Base-by-base conservation (phyloP, 2,888 invertebrate genomes). In the Eumerus sabulonum region DNA sequence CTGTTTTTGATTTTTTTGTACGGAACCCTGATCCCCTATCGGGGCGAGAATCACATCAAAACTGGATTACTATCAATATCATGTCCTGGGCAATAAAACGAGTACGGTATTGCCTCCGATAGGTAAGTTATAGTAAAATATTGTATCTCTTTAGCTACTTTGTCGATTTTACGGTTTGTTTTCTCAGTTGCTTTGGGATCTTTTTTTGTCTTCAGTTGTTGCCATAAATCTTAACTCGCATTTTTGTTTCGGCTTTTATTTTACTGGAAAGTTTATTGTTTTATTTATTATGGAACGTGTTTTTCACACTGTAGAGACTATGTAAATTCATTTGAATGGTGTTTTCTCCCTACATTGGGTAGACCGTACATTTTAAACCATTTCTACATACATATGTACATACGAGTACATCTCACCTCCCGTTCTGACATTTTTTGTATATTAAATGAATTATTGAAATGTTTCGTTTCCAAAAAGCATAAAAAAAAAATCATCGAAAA, bases 61-160 rank as follows among this genome's bases (percentile, higher is more conserved):
- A 81, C 84, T 84, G 84, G 84, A 84, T 83, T 83, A 82, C 73
- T 82, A 82, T 73, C 83, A 83, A 82, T 83, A 84, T 81, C 82
- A 82, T 76, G 82, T 71, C 64, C 67, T 74, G 76, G 83, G 82
- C 63, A 83, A 83, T 63, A 82, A 81, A 77, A 83, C 83, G 62
- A 83, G 76, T 71, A 81, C 83, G 11, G 47, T 67, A 73, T 66
- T 79, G 38, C 79, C 82, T 67, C 67, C 82, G 50, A 76, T 81
- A 81, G 84, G 84, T 84, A 51, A 82, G 84, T 82, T 45, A 9
- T 17, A 42, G 11, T 35, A 19, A 42, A 27, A 13, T 17, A n/a
- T n/a, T n/a, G n/a, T n/a, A n/a, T n/a, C n/a, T n/a, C n/a, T 18
- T 50, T 13, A 12, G 9, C 18, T 14, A 14, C 14, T 14, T 47